Percentiles rank a stretch among this genome's conserved stretches.
Evolutionary conservation across 2,113 vertebrate species (phyloP).

Genomic region (Hypocryptadius cinnamomeus): DNA sequence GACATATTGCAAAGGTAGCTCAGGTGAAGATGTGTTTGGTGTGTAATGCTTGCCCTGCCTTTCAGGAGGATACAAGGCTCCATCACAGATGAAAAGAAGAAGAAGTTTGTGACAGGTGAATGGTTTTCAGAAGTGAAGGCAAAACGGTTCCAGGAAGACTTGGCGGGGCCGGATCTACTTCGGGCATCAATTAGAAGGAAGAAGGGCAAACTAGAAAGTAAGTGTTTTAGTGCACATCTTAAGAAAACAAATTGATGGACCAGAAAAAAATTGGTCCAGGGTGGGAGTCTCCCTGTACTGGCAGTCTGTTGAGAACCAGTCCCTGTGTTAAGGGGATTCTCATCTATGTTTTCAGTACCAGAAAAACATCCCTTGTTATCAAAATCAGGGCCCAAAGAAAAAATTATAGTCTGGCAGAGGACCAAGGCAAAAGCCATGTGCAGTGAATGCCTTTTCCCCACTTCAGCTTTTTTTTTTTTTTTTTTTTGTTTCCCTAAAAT

Average conservation of each 20-base stretch:
- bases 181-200: conserved; percentile 60
- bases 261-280: not conserved
- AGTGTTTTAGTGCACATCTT: not conserved
- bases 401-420: not conserved
- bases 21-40: not conserved
- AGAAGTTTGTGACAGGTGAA: conserved; percentile 70
- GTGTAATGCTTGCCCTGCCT: not conserved
- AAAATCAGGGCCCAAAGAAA: not conserved
- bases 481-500: not conserved
- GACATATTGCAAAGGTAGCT: not conserved
- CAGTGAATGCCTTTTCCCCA: not conserved
- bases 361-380: not conserved
- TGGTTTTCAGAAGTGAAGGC: conserved; percentile 70
- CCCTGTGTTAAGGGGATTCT: not conserved
- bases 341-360: not conserved
- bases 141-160: conserved; percentile 59
- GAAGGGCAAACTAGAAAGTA: conserved; percentile 39
- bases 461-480: not conserved
- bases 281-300: not conserved
- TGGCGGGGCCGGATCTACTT: conserved; percentile 58
- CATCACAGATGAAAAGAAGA: conserved; percentile 70
- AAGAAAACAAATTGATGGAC: not conserved
- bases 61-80: conserved; percentile 59
- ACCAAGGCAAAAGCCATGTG: not conserved
- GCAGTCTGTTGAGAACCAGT: not conserved